These are phyloP conservation scores for Drosophila macrothrix DNA, from an alignment of 2,888 invertebrate genomes.

Conservation along the genomic window DNA sequence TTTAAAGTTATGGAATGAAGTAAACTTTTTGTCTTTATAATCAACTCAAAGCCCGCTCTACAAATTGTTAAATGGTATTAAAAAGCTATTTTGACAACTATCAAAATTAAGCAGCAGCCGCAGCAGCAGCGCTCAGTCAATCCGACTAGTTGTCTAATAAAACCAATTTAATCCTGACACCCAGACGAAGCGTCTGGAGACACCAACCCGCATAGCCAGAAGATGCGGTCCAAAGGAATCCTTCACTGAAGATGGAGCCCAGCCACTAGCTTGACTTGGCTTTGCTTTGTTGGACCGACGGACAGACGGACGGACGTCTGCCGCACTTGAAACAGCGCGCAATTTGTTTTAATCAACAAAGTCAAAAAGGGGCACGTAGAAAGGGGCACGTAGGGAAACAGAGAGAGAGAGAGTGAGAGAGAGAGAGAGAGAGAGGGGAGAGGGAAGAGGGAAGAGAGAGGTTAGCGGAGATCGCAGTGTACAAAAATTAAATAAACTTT, in stretches of 20 bases:
- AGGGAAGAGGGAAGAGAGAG: neutral
- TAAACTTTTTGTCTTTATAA: neutral
- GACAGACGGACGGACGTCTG: constrained; percentile 28
- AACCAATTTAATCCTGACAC: constrained; percentile 55
- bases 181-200: constrained; percentile 33
- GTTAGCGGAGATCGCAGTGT: constrained; percentile 19
- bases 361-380: constrained; percentile 64
- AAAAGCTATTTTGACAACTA: constrained; percentile 1
- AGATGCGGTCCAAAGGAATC: constrained; percentile 1
- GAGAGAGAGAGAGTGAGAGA: neutral
- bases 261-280: constrained; percentile 3
- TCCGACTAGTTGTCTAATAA: constrained; percentile 32
- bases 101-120: neutral
- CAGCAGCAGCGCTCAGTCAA: constrained; percentile 18
- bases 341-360: constrained; percentile 81
- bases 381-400: constrained; percentile 8
- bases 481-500: constrained; percentile 78
- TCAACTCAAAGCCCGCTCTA: neutral
- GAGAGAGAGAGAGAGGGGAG: neutral
- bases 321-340: constrained; percentile 69
- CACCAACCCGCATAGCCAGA: neutral
- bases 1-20: neutral
- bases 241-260: neutral
- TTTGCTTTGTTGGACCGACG: constrained; percentile 25
- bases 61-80: constrained; percentile 1